phyloP scores from a whole-genome alignment of 2,888 invertebrate species.

The Metacarcinus magister region DNA sequence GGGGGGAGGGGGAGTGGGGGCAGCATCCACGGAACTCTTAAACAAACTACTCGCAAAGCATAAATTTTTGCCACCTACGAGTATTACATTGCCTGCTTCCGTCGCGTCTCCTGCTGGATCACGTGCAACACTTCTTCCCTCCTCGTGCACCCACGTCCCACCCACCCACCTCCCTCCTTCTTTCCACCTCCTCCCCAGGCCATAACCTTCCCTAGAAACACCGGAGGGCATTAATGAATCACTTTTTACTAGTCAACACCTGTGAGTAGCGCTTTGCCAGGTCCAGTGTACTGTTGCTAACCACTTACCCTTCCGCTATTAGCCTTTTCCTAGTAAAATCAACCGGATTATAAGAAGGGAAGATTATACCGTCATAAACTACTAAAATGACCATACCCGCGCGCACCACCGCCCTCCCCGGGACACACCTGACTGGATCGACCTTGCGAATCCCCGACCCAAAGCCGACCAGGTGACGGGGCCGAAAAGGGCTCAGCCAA shows the following conservation, averaged over 20 bases:
- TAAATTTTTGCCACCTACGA: background rate
- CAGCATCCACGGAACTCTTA: background rate
- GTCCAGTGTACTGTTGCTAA: background rate
- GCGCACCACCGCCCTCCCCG: background rate
- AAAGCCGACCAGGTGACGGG: background rate
- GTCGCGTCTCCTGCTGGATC: background rate
- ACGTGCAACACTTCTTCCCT: background rate
- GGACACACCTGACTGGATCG: conserved; percentile 11
- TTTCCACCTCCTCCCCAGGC: background rate
- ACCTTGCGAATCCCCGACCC: background rate
- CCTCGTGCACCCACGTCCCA: background rate
- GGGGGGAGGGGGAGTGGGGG: background rate
- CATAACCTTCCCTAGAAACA: background rate
- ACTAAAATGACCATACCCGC: conserved; percentile 17
- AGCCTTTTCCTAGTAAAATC: conserved; percentile 41
- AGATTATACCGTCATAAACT: conserved; percentile 28
- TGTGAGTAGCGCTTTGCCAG: background rate
- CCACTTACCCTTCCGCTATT: conserved; percentile 32
- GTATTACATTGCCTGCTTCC: background rate
- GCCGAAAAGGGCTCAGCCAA: background rate
- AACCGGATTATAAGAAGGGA: conserved; percentile 40
- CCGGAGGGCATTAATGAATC: background rate
- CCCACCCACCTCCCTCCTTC: background rate
- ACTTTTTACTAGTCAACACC: background rate
- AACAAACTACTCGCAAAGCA: background rate